Percentiles rank a stretch among this genome's conserved stretches.
phyloP scores from a whole-genome alignment of 2,113 vertebrate genomes.

The Machaerirhynchus nigripectus region DNA sequence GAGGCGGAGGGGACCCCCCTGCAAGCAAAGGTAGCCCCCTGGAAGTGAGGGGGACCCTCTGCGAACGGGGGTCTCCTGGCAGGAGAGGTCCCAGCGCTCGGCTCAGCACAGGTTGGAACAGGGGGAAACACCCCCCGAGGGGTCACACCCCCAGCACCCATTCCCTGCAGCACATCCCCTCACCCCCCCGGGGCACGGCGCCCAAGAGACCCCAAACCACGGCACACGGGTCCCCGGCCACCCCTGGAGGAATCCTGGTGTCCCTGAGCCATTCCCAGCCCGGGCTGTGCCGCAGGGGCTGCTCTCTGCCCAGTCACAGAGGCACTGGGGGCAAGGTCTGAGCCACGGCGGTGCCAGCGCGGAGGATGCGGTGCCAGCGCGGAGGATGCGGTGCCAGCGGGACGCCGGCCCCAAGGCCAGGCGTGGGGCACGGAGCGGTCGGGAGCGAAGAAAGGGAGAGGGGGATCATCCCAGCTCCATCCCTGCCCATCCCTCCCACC shows the following conservation, averaged over 20 bases:
- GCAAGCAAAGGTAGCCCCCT: neutral
- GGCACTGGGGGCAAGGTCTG: neutral
- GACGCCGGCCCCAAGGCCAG: neutral
- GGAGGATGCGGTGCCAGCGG: neutral
- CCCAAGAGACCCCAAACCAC: neutral
- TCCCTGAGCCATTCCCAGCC: neutral
- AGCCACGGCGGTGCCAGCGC: accelerated
- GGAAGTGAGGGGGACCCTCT: neutral
- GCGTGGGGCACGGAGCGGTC: accelerated
- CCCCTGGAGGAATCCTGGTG: neutral
- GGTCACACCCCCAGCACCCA: neutral
- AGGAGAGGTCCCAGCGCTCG: neutral
- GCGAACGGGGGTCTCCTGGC: accelerated
- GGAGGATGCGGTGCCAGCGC: neutral
- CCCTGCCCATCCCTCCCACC: neutral
- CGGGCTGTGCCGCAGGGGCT: accelerated
- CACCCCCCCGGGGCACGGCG: accelerated
- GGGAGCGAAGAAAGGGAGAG: accelerated
- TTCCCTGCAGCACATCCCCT: neutral
- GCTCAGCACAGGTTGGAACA: neutral
- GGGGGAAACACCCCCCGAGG: neutral
- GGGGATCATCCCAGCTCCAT: accelerated
- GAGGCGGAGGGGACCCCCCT: neutral
- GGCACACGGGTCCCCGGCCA: accelerated
- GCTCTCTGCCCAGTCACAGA: neutral